Conservation (phyloP, 2,888 invertebrate species). For the Mesorhabditis belari region DNA sequence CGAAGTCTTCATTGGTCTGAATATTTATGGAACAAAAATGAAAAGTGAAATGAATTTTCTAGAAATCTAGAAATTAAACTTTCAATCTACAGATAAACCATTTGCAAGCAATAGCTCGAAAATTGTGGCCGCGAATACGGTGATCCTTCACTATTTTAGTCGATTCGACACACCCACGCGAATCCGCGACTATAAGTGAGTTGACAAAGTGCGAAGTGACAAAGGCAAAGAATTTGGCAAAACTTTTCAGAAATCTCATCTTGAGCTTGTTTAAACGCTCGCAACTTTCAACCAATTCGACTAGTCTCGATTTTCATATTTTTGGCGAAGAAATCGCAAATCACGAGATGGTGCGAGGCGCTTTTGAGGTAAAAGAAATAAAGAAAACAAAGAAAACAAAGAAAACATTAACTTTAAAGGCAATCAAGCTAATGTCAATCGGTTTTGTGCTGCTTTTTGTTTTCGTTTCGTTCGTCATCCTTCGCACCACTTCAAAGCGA, state of each 20-base stretch:
- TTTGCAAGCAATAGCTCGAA: neutral
- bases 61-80: neutral
- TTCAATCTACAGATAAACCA: slow-evolving; percentile 9
- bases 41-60: too few species aligned
- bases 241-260: slow-evolving; percentile 7
- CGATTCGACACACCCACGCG: slow-evolving; percentile 34
- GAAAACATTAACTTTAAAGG: slow-evolving; percentile 13
- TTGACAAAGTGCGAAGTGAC: neutral
- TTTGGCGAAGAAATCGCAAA: slow-evolving; percentile 50
- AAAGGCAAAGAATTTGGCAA: neutral
- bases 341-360: slow-evolving; percentile 50
- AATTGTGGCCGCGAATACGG: slow-evolving; percentile 20
- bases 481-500: slow-evolving; percentile 11
- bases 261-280: slow-evolving; percentile 33
- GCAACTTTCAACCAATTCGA: slow-evolving; percentile 13
- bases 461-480: slow-evolving; percentile 37
- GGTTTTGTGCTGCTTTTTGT: slow-evolving; percentile 45
- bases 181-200: slow-evolving; percentile 6
- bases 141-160: slow-evolving; percentile 48
- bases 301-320: slow-evolving; percentile 36
- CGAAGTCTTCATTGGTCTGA: neutral
- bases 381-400: neutral
- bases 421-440: slow-evolving; percentile 47
- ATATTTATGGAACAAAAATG: neutral
- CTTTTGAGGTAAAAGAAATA: slow-evolving; percentile 32